phyloP scores from a whole-genome alignment of 2,113 vertebrate species.

The Pseudorectes ferrugineus region DNA sequence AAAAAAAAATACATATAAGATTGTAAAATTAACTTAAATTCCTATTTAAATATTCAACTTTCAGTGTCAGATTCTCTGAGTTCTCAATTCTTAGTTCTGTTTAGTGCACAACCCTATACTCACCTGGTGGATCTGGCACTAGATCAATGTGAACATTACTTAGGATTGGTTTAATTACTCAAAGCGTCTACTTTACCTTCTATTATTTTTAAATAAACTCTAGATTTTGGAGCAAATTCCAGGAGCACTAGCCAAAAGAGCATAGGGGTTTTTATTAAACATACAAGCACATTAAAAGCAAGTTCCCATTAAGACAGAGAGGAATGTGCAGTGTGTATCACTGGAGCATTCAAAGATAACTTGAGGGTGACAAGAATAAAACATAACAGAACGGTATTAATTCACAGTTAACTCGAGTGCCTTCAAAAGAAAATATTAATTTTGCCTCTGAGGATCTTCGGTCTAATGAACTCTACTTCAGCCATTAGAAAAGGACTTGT shows the following conservation, averaged over 20 bases:
- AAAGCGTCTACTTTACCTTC: not conserved
- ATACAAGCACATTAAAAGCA: not conserved
- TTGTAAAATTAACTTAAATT: not conserved
- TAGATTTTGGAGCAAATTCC: not conserved
- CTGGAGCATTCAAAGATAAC: not conserved
- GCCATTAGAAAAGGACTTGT: not conserved
- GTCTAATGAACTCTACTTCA: not conserved
- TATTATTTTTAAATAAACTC: not conserved
- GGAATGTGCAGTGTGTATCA: not conserved
- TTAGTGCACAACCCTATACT: not conserved
- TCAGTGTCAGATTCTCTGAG: not conserved
- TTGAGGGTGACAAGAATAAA: not conserved
- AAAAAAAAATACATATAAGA: not conserved
- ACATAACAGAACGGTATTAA: not conserved
- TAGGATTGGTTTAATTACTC: not conserved
- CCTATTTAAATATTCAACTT: not conserved
- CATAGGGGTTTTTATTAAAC: not conserved
- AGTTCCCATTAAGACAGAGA: not conserved
- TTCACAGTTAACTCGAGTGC: not conserved
- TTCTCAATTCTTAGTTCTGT: not conserved
- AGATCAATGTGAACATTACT: not conserved
- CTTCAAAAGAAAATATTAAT: not conserved
- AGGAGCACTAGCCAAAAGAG: not conserved
- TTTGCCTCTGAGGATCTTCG: not conserved
- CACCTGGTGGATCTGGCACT: not conserved